phyloP scores from a whole-genome alignment of 2,797 vertebrate species.

The Staurois parvus region DNA sequence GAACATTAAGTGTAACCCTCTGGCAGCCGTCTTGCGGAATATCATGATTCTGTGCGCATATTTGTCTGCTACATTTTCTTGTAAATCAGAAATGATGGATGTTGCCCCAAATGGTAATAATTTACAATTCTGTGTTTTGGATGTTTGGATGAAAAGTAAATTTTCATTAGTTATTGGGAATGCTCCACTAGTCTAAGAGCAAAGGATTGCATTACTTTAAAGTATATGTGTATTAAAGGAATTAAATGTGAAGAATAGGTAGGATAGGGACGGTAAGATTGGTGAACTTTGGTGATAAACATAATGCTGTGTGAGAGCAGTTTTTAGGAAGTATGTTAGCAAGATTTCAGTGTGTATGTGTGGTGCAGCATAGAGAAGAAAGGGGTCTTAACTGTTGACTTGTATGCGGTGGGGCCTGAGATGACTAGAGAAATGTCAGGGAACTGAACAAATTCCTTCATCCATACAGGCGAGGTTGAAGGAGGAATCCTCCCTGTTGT shows the following conservation, averaged over 20 bases:
- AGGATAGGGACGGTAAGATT: background rate
- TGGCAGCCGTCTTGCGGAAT: background rate
- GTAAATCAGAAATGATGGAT: conserved; percentile 45
- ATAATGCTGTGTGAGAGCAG: background rate
- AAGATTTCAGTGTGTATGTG: background rate
- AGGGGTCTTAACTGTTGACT: too few species aligned
- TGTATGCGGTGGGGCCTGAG: too few species aligned
- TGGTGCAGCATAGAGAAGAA: background rate
- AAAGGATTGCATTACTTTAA: background rate
- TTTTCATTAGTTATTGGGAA: conserved; percentile 35
- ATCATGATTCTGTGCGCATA: conserved; percentile 17
- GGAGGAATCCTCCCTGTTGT: too few species aligned
- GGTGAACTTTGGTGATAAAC: too few species aligned
- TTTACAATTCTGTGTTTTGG: conserved; percentile 23
- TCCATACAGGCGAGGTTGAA: too few species aligned
- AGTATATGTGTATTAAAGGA: background rate
- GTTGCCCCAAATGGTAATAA: conserved; percentile 50
- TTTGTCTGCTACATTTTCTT: conserved; percentile 53
- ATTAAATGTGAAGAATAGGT: background rate
- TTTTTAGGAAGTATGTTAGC: background rate
- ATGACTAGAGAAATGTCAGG: too few species aligned
- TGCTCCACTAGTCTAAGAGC: background rate
- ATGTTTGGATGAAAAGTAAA: conserved; percentile 23
- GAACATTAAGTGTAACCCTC: conserved; percentile 41
- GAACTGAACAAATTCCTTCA: too few species aligned